These are phyloP conservation scores for Melanotaenia parkinsoni DNA, from an alignment of 2,797 vertebrate species.

Conservation along the genomic window DNA sequence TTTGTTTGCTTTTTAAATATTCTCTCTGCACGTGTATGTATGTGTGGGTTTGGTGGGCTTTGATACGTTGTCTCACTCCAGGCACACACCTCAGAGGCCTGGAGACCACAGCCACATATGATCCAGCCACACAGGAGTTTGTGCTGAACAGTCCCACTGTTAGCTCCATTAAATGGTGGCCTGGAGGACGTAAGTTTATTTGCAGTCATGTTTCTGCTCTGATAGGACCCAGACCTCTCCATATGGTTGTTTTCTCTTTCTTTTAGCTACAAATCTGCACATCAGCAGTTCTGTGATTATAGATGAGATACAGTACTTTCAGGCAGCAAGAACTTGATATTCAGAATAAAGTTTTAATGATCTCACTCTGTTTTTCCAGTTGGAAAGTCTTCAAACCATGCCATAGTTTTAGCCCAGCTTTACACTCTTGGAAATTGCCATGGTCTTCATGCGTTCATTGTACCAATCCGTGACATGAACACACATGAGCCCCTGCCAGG, in stretches of 20 bases:
- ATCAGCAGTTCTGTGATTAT: not conserved
- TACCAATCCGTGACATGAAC: constrained; percentile 90
- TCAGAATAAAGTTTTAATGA: no score
- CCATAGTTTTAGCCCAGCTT: constrained; percentile 95
- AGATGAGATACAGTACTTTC: not conserved
- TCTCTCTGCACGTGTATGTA: not conserved
- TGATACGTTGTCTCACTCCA: constrained; percentile 56
- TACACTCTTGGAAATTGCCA: constrained; percentile 89
- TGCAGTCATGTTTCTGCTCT: constrained; percentile 25
- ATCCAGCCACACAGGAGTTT: constrained; percentile 94
- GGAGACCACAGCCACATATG: constrained; percentile 96
- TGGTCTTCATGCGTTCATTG: constrained; percentile 95
- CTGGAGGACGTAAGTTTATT: constrained; percentile 92
- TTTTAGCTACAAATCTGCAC: not conserved
- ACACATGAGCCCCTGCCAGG: constrained; percentile 94
- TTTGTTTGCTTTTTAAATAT: not conserved
- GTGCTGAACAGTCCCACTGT: constrained; percentile 95
- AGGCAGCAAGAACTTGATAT: not conserved
- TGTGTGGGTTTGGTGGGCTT: constrained; percentile 21
- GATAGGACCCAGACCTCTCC: not conserved
- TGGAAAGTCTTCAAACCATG: constrained; percentile 96
- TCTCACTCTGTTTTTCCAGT: constrained; percentile 77
- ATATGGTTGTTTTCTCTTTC: not conserved
- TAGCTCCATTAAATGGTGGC: constrained; percentile 99
- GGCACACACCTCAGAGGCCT: constrained; percentile 94